These are phyloP conservation scores for Cydia amplana DNA, from an alignment of 1,140 invertebrate genomes.

Conservation along the genomic window DNA sequence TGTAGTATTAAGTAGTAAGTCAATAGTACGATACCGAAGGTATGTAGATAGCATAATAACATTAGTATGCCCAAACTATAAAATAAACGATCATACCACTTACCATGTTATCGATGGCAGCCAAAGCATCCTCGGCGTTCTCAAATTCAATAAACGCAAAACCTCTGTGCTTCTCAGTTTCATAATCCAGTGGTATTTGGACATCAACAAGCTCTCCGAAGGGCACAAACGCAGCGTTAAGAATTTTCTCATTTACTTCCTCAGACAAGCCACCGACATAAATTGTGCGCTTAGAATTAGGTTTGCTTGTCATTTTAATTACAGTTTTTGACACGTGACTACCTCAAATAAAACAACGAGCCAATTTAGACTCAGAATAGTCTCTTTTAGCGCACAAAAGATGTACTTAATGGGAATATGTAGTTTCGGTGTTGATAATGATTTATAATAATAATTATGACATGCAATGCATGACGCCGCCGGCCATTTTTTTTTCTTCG, in stretches of 20 bases:
- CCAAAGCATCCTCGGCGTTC: conserved; percentile 94
- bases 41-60: not conserved
- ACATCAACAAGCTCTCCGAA: conserved; percentile 99
- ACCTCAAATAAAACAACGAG: not conserved
- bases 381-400: not conserved
- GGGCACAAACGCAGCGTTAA: conserved; percentile 98
- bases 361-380: not conserved
- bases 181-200: conserved; percentile 98
- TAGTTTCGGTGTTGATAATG: too few relatives aligned
- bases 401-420: not conserved
- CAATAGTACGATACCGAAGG: too few relatives aligned
- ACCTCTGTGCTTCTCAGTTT: conserved; percentile 97
- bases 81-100: conserved; percentile 33
- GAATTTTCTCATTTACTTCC: conserved; percentile 97
- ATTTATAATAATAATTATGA: too few relatives aligned
- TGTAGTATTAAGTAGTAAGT: not conserved
- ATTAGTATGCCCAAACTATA: not conserved
- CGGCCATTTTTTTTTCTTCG: too few relatives aligned
- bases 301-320: conserved; percentile 70
- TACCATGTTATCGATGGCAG: conserved; percentile 99
- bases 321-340: not conserved
- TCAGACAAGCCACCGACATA: conserved; percentile 96
- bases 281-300: conserved; percentile 87
- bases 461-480: too few relatives aligned
- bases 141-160: conserved; percentile 99